These are phyloP conservation scores for Magallana nippona DNA, from an alignment of 2,888 invertebrate species.

Conservation along the genomic window DNA sequence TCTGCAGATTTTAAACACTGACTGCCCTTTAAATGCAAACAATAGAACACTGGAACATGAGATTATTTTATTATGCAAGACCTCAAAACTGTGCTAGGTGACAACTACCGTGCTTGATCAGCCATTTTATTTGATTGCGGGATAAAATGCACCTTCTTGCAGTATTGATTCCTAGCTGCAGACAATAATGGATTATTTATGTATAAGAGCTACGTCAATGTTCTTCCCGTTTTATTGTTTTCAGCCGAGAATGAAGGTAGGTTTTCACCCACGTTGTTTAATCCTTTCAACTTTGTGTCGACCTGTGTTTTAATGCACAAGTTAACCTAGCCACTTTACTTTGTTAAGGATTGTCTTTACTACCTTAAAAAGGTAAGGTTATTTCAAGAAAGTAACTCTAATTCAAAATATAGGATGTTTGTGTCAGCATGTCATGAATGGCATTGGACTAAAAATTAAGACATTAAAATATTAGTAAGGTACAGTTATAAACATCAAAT, in stretches of 20 bases:
- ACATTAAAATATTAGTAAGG: too few relatives aligned
- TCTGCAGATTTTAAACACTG: constrained; percentile 27
- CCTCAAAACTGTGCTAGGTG: neutral
- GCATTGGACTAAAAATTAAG: too few relatives aligned
- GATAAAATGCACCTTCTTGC: constrained; percentile 26
- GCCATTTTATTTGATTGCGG: constrained; percentile 5
- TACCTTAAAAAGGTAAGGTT: neutral
- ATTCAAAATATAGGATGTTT: too few relatives aligned
- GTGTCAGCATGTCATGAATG: too few relatives aligned
- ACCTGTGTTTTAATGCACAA: constrained; percentile 28
- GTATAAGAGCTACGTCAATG: neutral
- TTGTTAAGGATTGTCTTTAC: neutral
- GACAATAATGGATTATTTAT: neutral
- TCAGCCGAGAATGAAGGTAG: constrained; percentile 21
- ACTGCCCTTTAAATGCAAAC: constrained; percentile 16
- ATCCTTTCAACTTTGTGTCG: constrained; percentile 26
- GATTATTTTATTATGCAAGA: too few relatives aligned
- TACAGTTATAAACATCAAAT: too few relatives aligned
- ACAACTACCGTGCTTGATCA: neutral
- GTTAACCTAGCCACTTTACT: constrained; percentile 4
- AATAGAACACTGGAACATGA: neutral
- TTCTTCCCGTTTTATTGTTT: constrained; percentile 15
- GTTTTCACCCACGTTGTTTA: neutral
- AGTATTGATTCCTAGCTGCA: constrained; percentile 17
- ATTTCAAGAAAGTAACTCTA: neutral